phyloP scores from a whole-genome alignment of 2,888 invertebrate genomes.

The Auanema freiburgensis region DNA sequence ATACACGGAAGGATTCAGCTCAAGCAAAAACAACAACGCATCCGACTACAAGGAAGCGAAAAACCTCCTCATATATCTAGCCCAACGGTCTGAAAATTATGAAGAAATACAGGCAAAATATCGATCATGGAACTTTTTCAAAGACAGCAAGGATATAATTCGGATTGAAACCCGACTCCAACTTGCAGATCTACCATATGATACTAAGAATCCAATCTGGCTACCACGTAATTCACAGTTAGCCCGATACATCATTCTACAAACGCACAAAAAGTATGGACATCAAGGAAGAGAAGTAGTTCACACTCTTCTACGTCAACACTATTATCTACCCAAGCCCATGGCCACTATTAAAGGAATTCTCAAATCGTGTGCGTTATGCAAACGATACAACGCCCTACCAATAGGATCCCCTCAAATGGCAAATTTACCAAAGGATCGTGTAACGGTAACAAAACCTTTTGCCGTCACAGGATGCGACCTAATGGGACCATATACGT shows the following conservation, averaged over 20 bases:
- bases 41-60: too few relatives aligned
- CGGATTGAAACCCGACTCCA: too few relatives aligned
- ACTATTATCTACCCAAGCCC: neutral
- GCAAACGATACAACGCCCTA: neutral
- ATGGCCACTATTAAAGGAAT: neutral
- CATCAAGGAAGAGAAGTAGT: neutral
- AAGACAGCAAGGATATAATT: too few relatives aligned
- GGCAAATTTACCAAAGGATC: neutral
- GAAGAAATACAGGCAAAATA: too few relatives aligned
- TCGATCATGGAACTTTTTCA: too few relatives aligned
- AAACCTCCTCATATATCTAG: too few relatives aligned
- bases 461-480: neutral
- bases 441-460: neutral
- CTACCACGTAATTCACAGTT: neutral
- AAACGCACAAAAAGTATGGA: neutral
- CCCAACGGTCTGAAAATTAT: too few relatives aligned
- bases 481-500: conserved; percentile 1
- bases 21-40: too few relatives aligned
- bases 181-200: neutral
- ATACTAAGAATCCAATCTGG: neutral
- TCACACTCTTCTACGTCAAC: neutral
- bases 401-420: neutral
- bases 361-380: neutral
- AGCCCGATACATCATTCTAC: neutral
- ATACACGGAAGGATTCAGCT: too few relatives aligned